Base-by-base conservation (phyloP, 2,797 vertebrate genomes). In the Sebastolobus altivelis region DNA sequence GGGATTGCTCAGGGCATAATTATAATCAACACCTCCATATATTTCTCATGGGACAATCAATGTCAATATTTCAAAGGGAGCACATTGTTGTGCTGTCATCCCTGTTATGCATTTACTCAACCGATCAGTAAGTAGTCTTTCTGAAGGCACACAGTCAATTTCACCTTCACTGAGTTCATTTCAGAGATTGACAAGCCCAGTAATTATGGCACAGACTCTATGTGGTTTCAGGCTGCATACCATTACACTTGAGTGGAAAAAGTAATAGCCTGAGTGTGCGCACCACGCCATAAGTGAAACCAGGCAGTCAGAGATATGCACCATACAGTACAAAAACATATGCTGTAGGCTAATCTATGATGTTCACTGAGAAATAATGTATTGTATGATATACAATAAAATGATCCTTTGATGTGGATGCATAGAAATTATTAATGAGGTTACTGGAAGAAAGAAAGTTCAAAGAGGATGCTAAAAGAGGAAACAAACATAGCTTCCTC, bases 1-100 rank as follows among this genome's bases (percentile, higher is more conserved):
- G 22, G 18, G 20, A 55, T 40, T 16, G 46, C 49, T 22, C 10
- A 0, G 25, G 46, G 33, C 27, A 55, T 75, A 69, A 82, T 85
- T 83, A 83, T 60, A 75, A 83, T 86, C 35, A 83, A 54, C n/a
- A 59, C 25, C 40, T 69, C 49, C 18, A 14, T 58, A 18, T 65
- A 83, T 81, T 80, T 79, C 77, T 84, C 75, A 52, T 10, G 80
- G 84, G 63, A 79, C 35, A 81, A 35, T 80, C 56, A 67, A 31
- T 87, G 79, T 75, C 70, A 79, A 75, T 80, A 84, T 67, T 37
- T 75, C 33, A 43, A 52, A 68, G 46, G 27, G 16, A n/a, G 22
- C 14, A 12, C 40, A 29, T 68, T 81, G 71, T 69, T 77, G 29
- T 80, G 68, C 58, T 77, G 67, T 68, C 71, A 81, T 29, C 80